phyloP scores from a whole-genome alignment of 1,140 invertebrate species.

The Zaprionus taronus region DNA sequence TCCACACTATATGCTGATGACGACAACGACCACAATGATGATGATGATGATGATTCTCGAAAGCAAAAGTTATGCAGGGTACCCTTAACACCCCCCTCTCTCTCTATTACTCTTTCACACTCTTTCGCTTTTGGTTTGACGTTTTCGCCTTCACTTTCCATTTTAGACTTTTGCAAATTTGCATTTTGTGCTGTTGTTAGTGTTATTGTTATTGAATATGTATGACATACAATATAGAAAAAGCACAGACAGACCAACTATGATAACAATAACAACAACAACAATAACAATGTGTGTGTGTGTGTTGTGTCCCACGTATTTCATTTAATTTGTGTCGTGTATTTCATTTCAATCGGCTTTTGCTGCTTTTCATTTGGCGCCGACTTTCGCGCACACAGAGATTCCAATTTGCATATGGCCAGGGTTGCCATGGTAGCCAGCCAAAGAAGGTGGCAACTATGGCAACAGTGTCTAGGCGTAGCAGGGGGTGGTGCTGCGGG shows the following conservation, averaged over 20 bases:
- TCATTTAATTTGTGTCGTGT: constrained; percentile 77
- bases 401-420: constrained; percentile 66
- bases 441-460: constrained; percentile 34
- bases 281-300: constrained; percentile 28
- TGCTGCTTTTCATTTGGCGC: constrained; percentile 68
- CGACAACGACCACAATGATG: background rate
- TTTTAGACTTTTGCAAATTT: constrained; percentile 76
- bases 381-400: constrained; percentile 68
- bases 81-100: no score
- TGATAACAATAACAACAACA: constrained; percentile 10
- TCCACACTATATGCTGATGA: constrained; percentile 36
- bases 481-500: background rate
- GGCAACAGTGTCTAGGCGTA: constrained; percentile 11
- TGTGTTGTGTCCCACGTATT: constrained; percentile 72
- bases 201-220: constrained; percentile 65
- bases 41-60: constrained; percentile 60
- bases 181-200: constrained; percentile 67
- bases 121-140: constrained; percentile 51
- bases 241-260: constrained; percentile 45
- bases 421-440: background rate
- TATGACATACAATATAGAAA: constrained; percentile 65
- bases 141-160: constrained; percentile 76
- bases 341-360: constrained; percentile 77
- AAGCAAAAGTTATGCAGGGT: constrained; percentile 57
- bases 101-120: background rate